A percentile compares a stretch with the other conserved stretches of the same genome.
phyloP scores from a whole-genome alignment of 2,797 vertebrate species.

The Pantherophis alleghaniensis region DNA sequence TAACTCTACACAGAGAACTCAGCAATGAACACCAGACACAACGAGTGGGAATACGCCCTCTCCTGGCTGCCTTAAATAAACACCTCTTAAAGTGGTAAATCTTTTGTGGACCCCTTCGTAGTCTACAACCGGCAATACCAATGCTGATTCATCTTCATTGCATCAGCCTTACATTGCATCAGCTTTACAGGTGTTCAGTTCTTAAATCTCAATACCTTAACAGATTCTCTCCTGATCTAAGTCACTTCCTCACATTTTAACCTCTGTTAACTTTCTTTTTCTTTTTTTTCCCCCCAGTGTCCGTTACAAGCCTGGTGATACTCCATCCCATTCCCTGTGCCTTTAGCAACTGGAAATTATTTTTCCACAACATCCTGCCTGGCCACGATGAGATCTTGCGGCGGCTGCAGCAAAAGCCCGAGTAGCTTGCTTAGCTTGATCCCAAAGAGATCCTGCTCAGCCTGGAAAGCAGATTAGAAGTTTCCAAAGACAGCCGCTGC shows the following conservation, averaged over 20 bases:
- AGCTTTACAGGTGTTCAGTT: too few species aligned
- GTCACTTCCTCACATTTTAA: background rate
- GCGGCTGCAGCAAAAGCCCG: slow-evolving; percentile 66
- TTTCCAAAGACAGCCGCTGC: background rate
- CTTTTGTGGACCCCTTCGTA: too few species aligned
- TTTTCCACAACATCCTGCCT: slow-evolving; percentile 75
- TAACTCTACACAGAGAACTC: too few species aligned
- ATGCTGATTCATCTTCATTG: too few species aligned
- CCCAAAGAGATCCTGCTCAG: slow-evolving; percentile 50
- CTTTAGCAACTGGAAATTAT: slow-evolving; percentile 78
- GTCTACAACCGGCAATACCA: too few species aligned
- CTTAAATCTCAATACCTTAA: too few species aligned
- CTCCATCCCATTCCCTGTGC: slow-evolving; percentile 73
- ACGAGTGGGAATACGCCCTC: too few species aligned
- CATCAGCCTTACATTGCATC: too few species aligned
- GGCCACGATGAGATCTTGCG: slow-evolving; percentile 73
- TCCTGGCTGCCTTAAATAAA: too few species aligned
- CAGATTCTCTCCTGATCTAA: background rate
- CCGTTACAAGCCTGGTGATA: slow-evolving; percentile 98
- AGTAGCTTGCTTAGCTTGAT: slow-evolving; percentile 58
- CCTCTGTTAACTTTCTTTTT: background rate
- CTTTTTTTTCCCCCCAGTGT: slow-evolving; percentile 76
- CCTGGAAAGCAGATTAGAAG: slow-evolving; percentile 39
- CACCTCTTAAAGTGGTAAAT: too few species aligned
- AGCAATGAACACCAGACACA: too few species aligned